Evolutionary conservation across 2,888 invertebrate genomes (phyloP), one percentile per base, ranked within the genome.

Genomic region (Xylocampa areola): DNA sequence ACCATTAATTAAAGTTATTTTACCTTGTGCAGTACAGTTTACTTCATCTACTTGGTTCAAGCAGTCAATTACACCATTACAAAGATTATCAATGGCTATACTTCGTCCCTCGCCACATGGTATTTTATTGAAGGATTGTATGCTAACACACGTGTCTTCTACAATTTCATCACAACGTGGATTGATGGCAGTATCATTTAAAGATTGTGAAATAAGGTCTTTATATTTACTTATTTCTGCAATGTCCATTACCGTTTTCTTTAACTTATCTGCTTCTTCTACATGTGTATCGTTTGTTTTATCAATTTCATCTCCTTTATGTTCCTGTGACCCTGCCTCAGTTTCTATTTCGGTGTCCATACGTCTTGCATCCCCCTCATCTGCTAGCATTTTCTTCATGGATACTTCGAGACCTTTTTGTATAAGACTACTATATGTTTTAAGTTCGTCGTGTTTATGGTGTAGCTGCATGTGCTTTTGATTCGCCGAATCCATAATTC

Each of bases 41-140:
- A 54, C 67, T 81, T 92, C 92, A 62, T 92, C 92, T 2, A 86
- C 80, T 60, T 65, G 71, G 59, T 87, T 85, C 1, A 63, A 35
- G 40, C 92, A 92, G 41, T 92, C 87, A 21, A 53, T 32, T 1
- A 69, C 60, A 25, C 86, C 87, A 64, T 92, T 79, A 58, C 92
- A 92, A 17, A 92, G 66, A 52, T 85, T 81, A 44, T 78, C 73
- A 36, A 90, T 59, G 5, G 78, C 53, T 29, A 90, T 59, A 25
- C 47, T 70, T 39, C 79, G 74, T 25, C 78, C 81, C 43, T 76
- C 72, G 7, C 54, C 57, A 70, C 92, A 92, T 25, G 67, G 58
- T 29, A 88, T 71, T 57, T 68, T 74, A 65, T 81, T 81, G 41
- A 92, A 69, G n/a, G 60, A 45, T 62, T 79, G 73, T 32, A 91